Evolutionary conservation across 1,140 invertebrate genomes (phyloP), one percentile per base, ranked within the genome.

Genomic region (Drosophila yakuba): DNA sequence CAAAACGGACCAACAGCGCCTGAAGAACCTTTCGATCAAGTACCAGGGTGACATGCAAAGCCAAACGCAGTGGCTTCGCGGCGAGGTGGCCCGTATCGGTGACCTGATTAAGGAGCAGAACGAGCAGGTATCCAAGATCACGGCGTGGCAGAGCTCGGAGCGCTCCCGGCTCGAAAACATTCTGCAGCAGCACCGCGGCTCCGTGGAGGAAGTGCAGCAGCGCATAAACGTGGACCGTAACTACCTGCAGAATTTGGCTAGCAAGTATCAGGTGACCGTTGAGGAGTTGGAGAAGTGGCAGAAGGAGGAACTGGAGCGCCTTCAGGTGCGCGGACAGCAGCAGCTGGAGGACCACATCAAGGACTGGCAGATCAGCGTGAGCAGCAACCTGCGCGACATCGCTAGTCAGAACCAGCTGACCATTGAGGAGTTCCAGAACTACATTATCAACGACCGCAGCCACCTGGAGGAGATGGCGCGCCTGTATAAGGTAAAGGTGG

Each of bases 231-330:
- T 67, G 4, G 91, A 92, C 69, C 82, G 85, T 38, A 76, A 51
- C 45, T 91, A 92, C 23, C 59, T 92, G 0, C 80, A 92, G 54
- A 74, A 51, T n/a, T 39, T 92, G 48, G 91, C 91, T 2, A 75
- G 78, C 12, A 91, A 92, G 54, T 92, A 92, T 47, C 80, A 88
- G 5, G 80, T 92, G 5, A 82, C 77, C 14, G 84, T 92, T 14
- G 91, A 92, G n/a, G 91, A 92, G 47, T 48, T 92, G 10, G 91
- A 92, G 52, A 78, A 82, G 23, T 92, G 91, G 91, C 91, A 92
- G 41, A 62, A 79, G 3, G 55, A 79, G 23, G 91, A 92, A 38
- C 17, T 92, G 54, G 72, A 85, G 12, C 79, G 91, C 2, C 57
- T 92, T 28, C 85, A 92, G 15, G 20, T 77, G 8, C 69, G 61